Percentiles rank a stretch among this genome's conserved stretches.
These are phyloP conservation scores for Semnornis frantzii DNA, from an alignment of 2,113 vertebrate genomes.

Conservation along the genomic window DNA sequence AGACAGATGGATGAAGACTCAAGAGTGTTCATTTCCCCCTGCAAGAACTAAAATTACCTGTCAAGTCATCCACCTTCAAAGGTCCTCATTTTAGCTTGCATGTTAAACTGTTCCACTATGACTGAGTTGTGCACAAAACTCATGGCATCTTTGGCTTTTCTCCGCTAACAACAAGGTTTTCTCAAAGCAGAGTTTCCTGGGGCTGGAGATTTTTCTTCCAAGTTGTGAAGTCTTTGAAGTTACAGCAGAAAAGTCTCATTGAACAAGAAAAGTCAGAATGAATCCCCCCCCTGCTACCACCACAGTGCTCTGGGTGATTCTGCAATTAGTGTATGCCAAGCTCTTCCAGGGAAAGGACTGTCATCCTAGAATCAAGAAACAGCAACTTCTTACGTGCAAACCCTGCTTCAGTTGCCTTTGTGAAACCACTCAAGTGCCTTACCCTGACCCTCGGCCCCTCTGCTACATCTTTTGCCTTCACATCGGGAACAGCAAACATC, in stretches of 20 bases:
- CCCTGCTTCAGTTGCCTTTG: rapidly evolving
- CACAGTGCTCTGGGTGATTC: neutral
- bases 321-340: neutral
- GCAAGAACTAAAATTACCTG: neutral
- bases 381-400: neutral
- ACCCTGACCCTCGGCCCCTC: neutral
- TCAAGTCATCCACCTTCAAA: neutral
- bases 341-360: neutral
- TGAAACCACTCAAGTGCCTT: neutral
- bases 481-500: neutral
- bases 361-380: neutral
- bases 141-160: neutral
- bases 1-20: neutral
- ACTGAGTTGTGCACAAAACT: neutral
- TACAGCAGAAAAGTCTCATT: neutral
- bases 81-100: neutral
- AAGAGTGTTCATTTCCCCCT: neutral
- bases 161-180: neutral
- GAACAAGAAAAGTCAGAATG: neutral
- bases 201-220: neutral
- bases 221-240: neutral
- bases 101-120: neutral
- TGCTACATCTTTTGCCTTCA: neutral
- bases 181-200: neutral
- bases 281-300: neutral